Evolutionary conservation across 2,113 vertebrate species (phyloP).

Genomic region (Gymnorhina tibicen): DNA sequence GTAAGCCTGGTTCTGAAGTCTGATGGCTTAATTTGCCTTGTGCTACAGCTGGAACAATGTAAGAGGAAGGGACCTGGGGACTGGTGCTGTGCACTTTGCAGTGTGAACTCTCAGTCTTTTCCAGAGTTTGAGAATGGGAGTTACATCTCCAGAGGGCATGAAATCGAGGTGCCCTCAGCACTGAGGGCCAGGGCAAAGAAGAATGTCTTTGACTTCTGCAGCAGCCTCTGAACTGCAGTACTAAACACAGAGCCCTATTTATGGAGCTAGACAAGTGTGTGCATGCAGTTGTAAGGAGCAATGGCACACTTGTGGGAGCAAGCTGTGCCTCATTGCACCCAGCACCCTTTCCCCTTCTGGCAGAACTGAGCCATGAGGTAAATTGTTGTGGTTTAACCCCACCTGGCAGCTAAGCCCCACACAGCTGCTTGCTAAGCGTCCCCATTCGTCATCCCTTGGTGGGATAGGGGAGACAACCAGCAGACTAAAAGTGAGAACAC

Average conservation of each 20-base stretch:
- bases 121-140: not conserved
- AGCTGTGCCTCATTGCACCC: not conserved
- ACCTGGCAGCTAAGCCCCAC: not conserved
- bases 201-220: not conserved
- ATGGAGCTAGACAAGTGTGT: not conserved
- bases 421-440: not conserved
- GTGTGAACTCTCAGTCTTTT: not conserved
- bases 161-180: not conserved
- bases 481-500: not conserved
- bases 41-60: not conserved
- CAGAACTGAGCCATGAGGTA: not conserved
- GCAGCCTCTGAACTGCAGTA: not conserved
- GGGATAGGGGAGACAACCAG: not conserved
- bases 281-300: not conserved
- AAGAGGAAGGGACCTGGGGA: not conserved
- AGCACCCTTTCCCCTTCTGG: not conserved
- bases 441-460: not conserved
- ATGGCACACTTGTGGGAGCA: not conserved
- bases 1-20: not conserved
- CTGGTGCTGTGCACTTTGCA: not conserved
- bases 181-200: not conserved
- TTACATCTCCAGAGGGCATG: not conserved
- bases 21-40: not conserved
- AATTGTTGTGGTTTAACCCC: not conserved
- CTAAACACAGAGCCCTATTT: not conserved